Conservation (phyloP, 2,113 vertebrate genomes). For the human region GRCh38 chr15:90866501-90867000, state of each 20-base stretch:
- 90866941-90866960: background rate
- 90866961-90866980: background rate
- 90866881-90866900: background rate
- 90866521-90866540: constrained; percentile 52
- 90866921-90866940: background rate
- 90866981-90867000: background rate
- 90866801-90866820: background rate
- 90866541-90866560: constrained; percentile 47
- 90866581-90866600: background rate
- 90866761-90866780: background rate
- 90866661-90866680: background rate
- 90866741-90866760: rapidly evolving
- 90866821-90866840: background rate
- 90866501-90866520: constrained; percentile 51
- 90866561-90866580: constrained; percentile 44
- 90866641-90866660: background rate
- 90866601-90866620: background rate
- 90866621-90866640: background rate
- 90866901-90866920: background rate
- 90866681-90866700: rapidly evolving
- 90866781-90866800: background rate
- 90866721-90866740: background rate
- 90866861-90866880: constrained; percentile 23
- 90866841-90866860: background rate
- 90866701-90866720: background rate